Evolutionary conservation across 1,140 invertebrate genomes (phyloP), one percentile per base, ranked within the genome.

Genomic region (Hyphantria cunea): DNA sequence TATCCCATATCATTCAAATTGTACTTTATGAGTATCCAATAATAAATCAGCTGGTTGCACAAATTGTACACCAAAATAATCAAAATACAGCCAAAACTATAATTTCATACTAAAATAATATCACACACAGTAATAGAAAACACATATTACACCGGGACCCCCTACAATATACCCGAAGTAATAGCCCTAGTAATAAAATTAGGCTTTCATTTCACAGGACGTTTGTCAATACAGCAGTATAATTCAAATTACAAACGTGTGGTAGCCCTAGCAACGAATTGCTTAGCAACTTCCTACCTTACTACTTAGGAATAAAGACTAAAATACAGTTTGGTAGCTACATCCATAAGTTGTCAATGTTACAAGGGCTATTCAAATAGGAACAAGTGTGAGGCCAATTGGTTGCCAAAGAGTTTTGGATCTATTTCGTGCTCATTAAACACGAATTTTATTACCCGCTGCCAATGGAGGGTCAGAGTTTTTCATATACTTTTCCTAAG

Each of bases 151-250:
- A 13, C n/a, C 6, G 6, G 6, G 45, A 54, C n/a, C 17, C 39
- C 32, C 51, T 39, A 15, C n/a, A 15, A 54, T 54, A 54, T 54
- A 39, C 37, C 14, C 52, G n/a, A 54, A 44, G 25, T 44, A 54
- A 54, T 54, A 44, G 52, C 41, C n/a, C 39, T 68, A 67, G 73
- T 76, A 80, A 80, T 77, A 66, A 78, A 78, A 78, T 80, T 77
- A 78, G 75, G 61, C 67, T 70, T 78, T 75, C 64, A 77, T 77
- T 80, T 72, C 69, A 76, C 73, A 80, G 68, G 64, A 76, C 70
- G 73, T 60, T 58, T 54, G 41, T 54, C 39, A 54, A 54, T 76
- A 69, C 65, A 68, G 41, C 56, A 50, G 33, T 66, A 53, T 70
- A 56, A 54, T 15, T 8, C 33, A 44, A 54, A 44, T 54, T 13